Evolutionary conservation across 2,888 invertebrate species (phyloP).

Genomic region (Pachydiplax longipennis): DNA sequence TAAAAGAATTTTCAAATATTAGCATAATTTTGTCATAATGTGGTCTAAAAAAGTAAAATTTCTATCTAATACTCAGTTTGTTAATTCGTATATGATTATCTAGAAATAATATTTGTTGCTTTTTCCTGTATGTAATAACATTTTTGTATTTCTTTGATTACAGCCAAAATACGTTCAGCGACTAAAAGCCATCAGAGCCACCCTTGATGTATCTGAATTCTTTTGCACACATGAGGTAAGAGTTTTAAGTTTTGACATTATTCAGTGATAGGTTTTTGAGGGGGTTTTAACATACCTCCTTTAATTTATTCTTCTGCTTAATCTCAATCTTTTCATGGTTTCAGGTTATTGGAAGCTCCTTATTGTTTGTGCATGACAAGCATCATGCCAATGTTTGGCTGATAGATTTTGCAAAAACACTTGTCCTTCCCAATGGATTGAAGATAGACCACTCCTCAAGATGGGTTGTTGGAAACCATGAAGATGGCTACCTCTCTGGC

Average conservation of each 20-base stretch:
- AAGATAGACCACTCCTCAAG: conserved; percentile 79
- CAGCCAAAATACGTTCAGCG: conserved; percentile 86
- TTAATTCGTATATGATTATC: not conserved
- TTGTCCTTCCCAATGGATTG: conserved; percentile 77
- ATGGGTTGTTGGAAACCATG: conserved; percentile 93
- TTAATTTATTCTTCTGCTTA: not conserved
- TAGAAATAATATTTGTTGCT: not conserved
- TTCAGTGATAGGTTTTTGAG: not conserved
- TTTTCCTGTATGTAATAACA: not conserved
- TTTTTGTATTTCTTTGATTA: conserved; percentile 46
- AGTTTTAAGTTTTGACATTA: not conserved
- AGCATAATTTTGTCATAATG: no score
- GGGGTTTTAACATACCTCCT: not conserved
- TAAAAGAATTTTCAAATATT: no score
- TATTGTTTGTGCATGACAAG: conserved; percentile 93
- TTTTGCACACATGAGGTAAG: conserved; percentile 85
- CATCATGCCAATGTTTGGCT: conserved; percentile 91
- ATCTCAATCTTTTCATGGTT: conserved; percentile 52
- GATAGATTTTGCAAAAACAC: conserved; percentile 97
- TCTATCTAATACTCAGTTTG: no score
- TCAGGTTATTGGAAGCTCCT: conserved; percentile 88
- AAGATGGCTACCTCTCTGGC: conserved; percentile 94
- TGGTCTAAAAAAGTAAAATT: not conserved
- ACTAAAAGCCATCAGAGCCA: conserved; percentile 81
- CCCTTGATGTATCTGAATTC: conserved; percentile 86